These are phyloP conservation scores for Kryptolebias ocellatus DNA, from an alignment of 2,797 vertebrate genomes.

Conservation along the genomic window DNA sequence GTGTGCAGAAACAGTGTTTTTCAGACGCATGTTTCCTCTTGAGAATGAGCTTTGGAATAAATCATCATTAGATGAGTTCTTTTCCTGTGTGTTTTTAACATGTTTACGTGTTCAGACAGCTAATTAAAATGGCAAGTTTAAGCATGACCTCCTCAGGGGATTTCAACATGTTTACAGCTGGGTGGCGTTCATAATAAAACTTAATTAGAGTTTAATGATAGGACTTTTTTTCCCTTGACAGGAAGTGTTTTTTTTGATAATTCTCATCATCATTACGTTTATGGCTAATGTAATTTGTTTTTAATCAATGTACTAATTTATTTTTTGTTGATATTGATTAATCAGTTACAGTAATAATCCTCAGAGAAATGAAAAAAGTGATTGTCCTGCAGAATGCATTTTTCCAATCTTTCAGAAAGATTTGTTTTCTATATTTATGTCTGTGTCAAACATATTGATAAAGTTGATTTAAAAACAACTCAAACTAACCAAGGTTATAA, in stretches of 20 bases:
- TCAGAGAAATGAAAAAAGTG: neutral
- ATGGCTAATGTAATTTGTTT: constrained; percentile 33
- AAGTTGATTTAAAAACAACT: too few species aligned
- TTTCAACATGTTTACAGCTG: constrained; percentile 14
- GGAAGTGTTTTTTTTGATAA: constrained; percentile 1
- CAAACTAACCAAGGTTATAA: too few species aligned
- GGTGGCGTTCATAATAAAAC: constrained; percentile 10
- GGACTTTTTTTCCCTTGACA: neutral
- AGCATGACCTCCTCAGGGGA: constrained; percentile 67
- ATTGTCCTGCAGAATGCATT: too few species aligned
- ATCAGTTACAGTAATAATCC: neutral
- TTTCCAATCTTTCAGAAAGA: too few species aligned
- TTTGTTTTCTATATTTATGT: too few species aligned
- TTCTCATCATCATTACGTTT: constrained; percentile 13
- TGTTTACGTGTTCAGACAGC: constrained; percentile 67
- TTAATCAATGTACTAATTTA: constrained; percentile 8
- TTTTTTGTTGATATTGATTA: constrained; percentile 7
- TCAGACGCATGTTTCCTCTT: constrained; percentile 15
- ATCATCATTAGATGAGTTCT: constrained; percentile 46
- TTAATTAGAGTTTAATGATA: neutral
- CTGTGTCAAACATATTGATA: too few species aligned
- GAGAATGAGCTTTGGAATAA: constrained; percentile 34
- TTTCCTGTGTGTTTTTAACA: constrained; percentile 57
- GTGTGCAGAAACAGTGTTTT: constrained; percentile 11
- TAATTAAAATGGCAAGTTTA: constrained; percentile 78